Evolutionary conservation across 2,797 vertebrate species (phyloP).

Genomic region (Adelosebastes latens): DNA sequence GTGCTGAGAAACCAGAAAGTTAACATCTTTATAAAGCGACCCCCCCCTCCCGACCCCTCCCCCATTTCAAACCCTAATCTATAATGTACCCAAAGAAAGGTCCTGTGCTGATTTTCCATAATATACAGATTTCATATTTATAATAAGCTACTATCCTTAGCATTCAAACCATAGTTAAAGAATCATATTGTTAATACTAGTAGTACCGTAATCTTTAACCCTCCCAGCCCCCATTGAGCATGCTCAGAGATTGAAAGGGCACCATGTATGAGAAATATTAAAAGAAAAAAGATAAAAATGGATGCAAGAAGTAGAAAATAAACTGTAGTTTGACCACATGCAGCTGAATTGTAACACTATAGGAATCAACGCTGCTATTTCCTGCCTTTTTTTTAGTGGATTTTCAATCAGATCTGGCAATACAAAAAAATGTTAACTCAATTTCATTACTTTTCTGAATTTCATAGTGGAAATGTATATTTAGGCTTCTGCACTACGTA

Average conservation of each 20-base stretch:
- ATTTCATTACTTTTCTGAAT: conserved; percentile 18
- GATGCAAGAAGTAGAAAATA: conserved; percentile 60
- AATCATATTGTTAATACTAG: conserved; percentile 86
- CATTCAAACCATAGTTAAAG: conserved; percentile 87
- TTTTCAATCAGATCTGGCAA: conserved; percentile 3
- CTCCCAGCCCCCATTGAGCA: conserved; percentile 79
- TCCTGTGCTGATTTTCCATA: conserved; percentile 88
- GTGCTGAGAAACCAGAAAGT: conserved; percentile 89
- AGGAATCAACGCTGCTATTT: conserved; percentile 35
- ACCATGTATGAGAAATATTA: conserved; percentile 70
- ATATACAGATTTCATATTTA: conserved; percentile 90
- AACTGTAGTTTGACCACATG: conserved; percentile 52
- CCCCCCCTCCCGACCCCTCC: conserved; percentile 41
- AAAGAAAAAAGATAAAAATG: conserved; percentile 41
- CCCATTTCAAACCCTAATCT: conserved; percentile 61
- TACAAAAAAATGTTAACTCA: conserved; percentile 14
- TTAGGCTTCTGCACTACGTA: conserved; percentile 19
- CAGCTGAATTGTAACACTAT: conserved; percentile 41
- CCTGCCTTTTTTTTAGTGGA: neutral
- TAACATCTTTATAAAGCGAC: conserved; percentile 83
- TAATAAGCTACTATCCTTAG: conserved; percentile 89
- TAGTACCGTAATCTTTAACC: conserved; percentile 83
- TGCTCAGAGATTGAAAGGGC: conserved; percentile 85
- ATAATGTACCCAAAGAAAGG: conserved; percentile 81
- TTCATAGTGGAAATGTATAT: conserved; percentile 36